Conservation (phyloP, 2,888 invertebrate genomes). For the Cylindroiulus punctatus region DNA sequence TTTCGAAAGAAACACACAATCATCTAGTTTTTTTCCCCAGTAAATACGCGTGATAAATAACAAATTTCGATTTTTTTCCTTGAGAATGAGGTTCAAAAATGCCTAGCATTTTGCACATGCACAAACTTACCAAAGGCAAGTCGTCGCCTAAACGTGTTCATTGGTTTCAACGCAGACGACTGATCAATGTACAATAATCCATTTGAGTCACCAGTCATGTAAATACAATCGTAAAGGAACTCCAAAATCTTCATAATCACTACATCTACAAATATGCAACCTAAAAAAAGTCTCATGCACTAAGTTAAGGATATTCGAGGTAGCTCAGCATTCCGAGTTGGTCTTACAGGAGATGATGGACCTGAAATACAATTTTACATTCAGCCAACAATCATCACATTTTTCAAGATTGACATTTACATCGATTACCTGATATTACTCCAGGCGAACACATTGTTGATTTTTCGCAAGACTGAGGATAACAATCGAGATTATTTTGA, state of each 20-base stretch:
- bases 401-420: neutral
- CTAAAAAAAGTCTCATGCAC: neutral
- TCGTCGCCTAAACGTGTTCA: neutral
- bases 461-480: neutral
- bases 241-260: neutral
- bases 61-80: neutral
- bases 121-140: neutral
- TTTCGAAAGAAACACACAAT: too few relatives aligned
- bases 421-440: neutral
- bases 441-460: conserved; percentile 42
- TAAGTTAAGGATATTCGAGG: neutral
- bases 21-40: too few relatives aligned
- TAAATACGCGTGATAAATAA: too few relatives aligned
- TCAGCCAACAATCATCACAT: neutral
- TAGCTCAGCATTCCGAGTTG: neutral
- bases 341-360: neutral
- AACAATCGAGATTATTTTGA: neutral
- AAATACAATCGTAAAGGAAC: neutral
- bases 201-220: neutral
- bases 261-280: neutral
- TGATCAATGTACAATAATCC: neutral
- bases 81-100: neutral
- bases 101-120: neutral
- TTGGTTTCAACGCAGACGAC: neutral
- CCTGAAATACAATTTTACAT: conserved; percentile 2